Conservation (phyloP, 2,797 vertebrate species). For the Amblyraja radiata region DNA sequence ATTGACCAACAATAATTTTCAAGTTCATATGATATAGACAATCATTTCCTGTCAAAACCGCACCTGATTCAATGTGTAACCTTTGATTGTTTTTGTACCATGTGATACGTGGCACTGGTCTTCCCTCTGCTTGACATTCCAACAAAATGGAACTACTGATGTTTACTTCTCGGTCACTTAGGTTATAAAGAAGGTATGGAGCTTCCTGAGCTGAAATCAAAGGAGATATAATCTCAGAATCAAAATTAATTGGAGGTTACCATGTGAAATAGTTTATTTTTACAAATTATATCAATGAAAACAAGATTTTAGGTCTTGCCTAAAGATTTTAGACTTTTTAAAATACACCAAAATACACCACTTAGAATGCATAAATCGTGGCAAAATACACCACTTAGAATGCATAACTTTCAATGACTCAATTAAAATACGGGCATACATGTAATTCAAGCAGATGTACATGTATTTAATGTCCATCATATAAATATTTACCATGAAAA, state of each 20-base stretch:
- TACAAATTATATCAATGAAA: not conserved
- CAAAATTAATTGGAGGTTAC: not conserved
- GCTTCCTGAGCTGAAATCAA: conserved; percentile 67
- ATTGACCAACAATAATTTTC: not conserved
- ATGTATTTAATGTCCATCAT: not conserved
- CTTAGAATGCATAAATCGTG: not conserved
- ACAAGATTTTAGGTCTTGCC: not conserved
- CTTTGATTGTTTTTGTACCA: conserved; percentile 83
- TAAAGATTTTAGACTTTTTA: not conserved
- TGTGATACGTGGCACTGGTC: conserved; percentile 72
- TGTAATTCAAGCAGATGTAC: not conserved
- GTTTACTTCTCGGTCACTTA: conserved; percentile 71
- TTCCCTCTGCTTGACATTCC: conserved; percentile 65
- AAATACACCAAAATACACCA: not conserved
- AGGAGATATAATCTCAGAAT: not conserved
- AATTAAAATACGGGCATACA: not conserved
- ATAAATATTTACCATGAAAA: not conserved
- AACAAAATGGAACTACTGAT: conserved; percentile 75
- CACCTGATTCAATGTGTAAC: conserved; percentile 78
- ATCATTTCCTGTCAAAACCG: conserved; percentile 43
- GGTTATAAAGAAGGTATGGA: conserved; percentile 68
- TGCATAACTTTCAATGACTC: not conserved
- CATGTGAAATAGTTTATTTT: not conserved
- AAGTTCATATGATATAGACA: not conserved
- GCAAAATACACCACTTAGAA: not conserved